phyloP scores from a whole-genome alignment of 2,113 vertebrate species.

The Motacilla alba region DNA sequence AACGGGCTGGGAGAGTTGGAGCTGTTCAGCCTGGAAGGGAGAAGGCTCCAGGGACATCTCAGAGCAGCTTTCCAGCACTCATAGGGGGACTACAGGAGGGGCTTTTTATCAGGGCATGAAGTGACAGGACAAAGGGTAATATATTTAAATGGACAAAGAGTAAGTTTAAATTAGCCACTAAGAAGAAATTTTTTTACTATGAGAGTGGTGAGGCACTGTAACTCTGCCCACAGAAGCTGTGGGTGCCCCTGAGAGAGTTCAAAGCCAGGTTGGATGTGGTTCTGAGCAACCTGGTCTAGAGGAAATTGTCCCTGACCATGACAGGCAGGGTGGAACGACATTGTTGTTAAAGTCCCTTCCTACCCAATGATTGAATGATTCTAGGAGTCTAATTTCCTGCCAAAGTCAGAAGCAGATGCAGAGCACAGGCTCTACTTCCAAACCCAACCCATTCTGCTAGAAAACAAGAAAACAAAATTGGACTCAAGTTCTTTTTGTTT shows the following conservation, averaged over 20 bases:
- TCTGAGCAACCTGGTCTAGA: background rate
- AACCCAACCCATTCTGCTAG: rapidly evolving
- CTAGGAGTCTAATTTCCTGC: background rate
- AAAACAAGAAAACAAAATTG: background rate
- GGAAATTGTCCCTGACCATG: background rate
- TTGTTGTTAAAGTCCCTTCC: background rate
- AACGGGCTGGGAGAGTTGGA: background rate
- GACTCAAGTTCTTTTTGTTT: background rate
- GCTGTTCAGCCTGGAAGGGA: background rate
- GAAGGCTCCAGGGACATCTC: background rate
- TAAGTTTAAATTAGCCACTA: background rate
- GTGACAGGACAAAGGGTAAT: background rate
- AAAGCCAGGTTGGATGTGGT: background rate
- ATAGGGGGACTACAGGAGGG: too few relatives aligned
- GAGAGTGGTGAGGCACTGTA: background rate
- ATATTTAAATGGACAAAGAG: background rate
- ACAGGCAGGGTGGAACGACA: background rate
- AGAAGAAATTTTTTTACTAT: background rate
- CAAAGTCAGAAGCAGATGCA: background rate
- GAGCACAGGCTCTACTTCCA: background rate
- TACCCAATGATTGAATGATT: background rate
- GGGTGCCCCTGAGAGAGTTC: background rate
- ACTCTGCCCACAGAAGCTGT: background rate
- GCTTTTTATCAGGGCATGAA: background rate
- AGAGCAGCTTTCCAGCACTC: background rate